phyloP scores from a whole-genome alignment of 2,797 vertebrate species.

The Botia almorhae region DNA sequence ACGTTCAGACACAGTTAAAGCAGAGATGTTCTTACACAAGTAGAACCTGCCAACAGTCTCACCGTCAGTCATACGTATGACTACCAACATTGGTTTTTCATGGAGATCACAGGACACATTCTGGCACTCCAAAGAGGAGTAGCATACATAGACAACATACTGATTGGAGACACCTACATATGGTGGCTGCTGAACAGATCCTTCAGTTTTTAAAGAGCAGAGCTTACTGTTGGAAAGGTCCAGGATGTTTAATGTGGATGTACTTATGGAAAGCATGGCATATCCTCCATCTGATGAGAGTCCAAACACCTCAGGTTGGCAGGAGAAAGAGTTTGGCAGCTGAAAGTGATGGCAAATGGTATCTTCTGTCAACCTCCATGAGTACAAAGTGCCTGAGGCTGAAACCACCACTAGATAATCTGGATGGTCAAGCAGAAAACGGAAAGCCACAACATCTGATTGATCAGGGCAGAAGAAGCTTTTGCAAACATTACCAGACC shows the following conservation, averaged over 20 bases:
- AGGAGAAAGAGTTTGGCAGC: conserved; percentile 68
- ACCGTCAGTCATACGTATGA: conserved; percentile 70
- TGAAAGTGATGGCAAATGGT: conserved; percentile 76
- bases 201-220: conserved; percentile 69
- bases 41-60: conserved; percentile 68
- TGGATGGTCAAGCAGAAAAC: conserved; percentile 70
- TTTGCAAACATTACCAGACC: conserved; percentile 79
- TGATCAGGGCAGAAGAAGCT: conserved; percentile 68
- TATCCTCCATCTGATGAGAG: conserved; percentile 73
- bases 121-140: conserved; percentile 18
- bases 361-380: conserved; percentile 81
- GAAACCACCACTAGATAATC: conserved; percentile 77
- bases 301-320: conserved; percentile 70
- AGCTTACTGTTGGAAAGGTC: conserved; percentile 70
- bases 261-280: conserved; percentile 69
- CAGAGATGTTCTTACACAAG: conserved; percentile 68
- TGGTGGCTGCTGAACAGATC: conserved; percentile 66
- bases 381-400: conserved; percentile 73
- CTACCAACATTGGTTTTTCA: conserved; percentile 67
- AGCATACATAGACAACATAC: conserved; percentile 70
- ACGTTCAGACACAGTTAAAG: conserved; percentile 65
- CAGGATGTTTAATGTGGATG: conserved; percentile 70
- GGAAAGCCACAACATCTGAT: conserved; percentile 76
- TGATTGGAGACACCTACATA: conserved; percentile 68
- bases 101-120: conserved; percentile 67